These are phyloP conservation scores for Boloria euphrosyne DNA, from an alignment of 2,888 invertebrate genomes.

Conservation along the genomic window DNA sequence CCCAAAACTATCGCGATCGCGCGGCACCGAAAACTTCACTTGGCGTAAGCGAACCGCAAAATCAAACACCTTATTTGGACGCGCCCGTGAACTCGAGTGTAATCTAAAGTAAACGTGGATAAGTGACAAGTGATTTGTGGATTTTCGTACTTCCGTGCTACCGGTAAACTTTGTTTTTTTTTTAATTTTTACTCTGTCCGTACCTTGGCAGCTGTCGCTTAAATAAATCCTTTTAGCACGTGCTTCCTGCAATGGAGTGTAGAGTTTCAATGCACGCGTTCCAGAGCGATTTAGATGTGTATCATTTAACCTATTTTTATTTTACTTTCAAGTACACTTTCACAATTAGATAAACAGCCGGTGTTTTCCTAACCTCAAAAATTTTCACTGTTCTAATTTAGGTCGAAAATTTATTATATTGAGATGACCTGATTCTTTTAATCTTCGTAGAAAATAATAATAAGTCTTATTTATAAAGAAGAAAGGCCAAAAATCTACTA, in stretches of 20 bases:
- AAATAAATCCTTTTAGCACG: constrained; percentile 53
- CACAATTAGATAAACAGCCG: constrained; percentile 49
- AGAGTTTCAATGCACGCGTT: constrained; percentile 75
- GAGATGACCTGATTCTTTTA: constrained; percentile 27
- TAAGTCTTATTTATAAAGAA: neutral
- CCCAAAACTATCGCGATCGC: constrained; percentile 62
- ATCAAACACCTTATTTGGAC: constrained; percentile 56
- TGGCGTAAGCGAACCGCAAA: constrained; percentile 55
- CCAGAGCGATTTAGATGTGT: constrained; percentile 59
- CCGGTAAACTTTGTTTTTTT: constrained; percentile 61
- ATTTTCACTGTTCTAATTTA: constrained; percentile 36
- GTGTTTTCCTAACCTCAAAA: constrained; percentile 65
- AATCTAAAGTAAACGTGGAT: constrained; percentile 59
- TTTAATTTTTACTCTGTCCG: constrained; percentile 48
- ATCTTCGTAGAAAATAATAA: constrained; percentile 9
- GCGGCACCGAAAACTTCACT: constrained; percentile 68
- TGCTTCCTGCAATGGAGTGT: constrained; percentile 71
- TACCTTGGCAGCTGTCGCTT: constrained; percentile 45
- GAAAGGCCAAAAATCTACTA: no score
- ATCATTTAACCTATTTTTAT: constrained; percentile 55
- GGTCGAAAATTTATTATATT: constrained; percentile 20
- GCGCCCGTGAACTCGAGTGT: constrained; percentile 64
- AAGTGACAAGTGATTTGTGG: constrained; percentile 74
- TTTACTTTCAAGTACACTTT: constrained; percentile 49
- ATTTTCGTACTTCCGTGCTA: constrained; percentile 64